Percentiles rank a stretch among this genome's conserved stretches.
These are phyloP conservation scores for Oreocharis arfaki DNA, from an alignment of 2,113 vertebrate genomes.

Conservation along the genomic window DNA sequence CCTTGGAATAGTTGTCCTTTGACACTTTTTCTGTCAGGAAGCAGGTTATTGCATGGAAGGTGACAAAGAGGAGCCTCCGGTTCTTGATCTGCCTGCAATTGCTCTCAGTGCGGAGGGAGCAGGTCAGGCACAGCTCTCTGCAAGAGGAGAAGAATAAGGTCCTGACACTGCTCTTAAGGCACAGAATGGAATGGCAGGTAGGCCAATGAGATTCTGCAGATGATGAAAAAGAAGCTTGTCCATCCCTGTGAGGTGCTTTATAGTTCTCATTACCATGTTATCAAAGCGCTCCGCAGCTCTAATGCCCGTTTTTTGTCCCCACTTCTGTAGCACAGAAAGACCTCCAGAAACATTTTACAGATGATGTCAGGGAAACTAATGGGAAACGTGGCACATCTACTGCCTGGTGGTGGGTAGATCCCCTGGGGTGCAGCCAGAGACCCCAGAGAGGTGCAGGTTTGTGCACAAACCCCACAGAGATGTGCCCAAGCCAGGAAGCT, in stretches of 20 bases:
- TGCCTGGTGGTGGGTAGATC: not conserved
- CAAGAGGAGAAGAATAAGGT: not conserved
- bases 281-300: accelerated
- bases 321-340: not conserved
- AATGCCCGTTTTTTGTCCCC: not conserved
- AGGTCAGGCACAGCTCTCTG: not conserved
- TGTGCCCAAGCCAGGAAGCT: not conserved
- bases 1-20: not conserved
- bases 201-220: not conserved
- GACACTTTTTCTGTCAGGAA: not conserved
- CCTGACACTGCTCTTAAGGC: not conserved
- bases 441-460: not conserved
- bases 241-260: not conserved
- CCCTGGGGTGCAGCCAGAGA: not conserved
- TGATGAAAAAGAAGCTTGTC: not conserved
- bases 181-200: not conserved
- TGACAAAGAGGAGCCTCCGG: not conserved
- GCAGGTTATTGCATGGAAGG: not conserved
- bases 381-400: not conserved
- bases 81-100: not conserved
- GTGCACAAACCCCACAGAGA: not conserved
- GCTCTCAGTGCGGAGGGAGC: not conserved
- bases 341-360: not conserved
- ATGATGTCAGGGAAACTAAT: not conserved
- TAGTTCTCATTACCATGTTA: not conserved